These are phyloP conservation scores for Tapirus indicus DNA, from an alignment of 2,797 vertebrate genomes.

Conservation along the genomic window DNA sequence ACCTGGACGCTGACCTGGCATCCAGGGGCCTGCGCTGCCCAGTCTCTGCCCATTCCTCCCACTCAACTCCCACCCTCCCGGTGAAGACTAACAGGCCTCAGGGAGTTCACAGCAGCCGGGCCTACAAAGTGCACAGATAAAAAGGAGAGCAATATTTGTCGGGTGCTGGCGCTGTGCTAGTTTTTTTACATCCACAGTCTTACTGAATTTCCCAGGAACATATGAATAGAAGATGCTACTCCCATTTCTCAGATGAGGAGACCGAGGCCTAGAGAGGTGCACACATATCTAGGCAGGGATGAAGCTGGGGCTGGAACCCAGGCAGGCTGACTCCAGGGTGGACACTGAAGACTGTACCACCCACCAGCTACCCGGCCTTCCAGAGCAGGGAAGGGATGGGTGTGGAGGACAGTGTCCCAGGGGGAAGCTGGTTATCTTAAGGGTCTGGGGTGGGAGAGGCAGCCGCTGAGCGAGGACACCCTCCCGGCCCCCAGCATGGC, in stretches of 20 bases:
- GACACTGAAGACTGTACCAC: not conserved
- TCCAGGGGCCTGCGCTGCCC: not conserved
- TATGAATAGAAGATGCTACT: not conserved
- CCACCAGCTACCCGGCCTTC: fast-evolving
- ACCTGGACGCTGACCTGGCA: fast-evolving
- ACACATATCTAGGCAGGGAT: not conserved
- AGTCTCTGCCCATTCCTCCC: not conserved
- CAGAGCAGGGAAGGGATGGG: not conserved
- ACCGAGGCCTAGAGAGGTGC: not conserved
- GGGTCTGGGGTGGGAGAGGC: not conserved
- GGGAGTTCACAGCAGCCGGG: fast-evolving
- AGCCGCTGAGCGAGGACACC: not conserved
- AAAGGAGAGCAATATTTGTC: not conserved
- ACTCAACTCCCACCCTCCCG: too few species aligned
- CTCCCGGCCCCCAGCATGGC: slow-evolving; percentile 84
- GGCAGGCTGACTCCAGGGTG: not conserved
- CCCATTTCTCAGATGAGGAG: not conserved
- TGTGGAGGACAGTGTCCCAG: fast-evolving
- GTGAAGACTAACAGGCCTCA: not conserved
- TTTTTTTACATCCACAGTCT: not conserved
- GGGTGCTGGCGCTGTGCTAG: not conserved
- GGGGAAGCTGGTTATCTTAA: too few species aligned
- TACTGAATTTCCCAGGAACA: not conserved
- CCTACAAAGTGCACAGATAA: not conserved
- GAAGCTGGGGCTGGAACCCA: not conserved